Evolutionary conservation across 2,888 invertebrate genomes (phyloP).

Genomic region (Cordilura impudica): DNA sequence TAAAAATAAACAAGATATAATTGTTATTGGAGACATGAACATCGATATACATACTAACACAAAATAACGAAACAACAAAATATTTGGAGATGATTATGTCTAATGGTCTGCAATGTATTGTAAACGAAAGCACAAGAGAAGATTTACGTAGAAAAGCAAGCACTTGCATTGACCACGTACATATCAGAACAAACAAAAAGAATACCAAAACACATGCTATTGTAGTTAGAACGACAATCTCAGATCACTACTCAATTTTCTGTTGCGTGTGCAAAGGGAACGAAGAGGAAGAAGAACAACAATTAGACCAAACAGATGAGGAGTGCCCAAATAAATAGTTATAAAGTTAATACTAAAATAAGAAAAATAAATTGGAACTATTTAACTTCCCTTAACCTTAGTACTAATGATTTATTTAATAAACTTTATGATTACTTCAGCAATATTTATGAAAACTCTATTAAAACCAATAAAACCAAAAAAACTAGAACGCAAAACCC

Average conservation of each 20-base stretch:
- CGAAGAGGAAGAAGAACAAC: background rate
- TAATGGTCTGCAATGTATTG: background rate
- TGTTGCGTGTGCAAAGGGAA: background rate
- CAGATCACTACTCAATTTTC: constrained; percentile 3
- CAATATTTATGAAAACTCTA: background rate
- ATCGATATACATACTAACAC: too few relatives aligned
- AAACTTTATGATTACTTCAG: constrained; percentile 6
- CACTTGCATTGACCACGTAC: background rate
- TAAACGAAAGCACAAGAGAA: background rate
- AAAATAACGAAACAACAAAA: background rate
- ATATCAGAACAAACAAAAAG: background rate
- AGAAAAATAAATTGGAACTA: background rate
- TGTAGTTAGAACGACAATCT: background rate
- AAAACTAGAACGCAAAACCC: background rate
- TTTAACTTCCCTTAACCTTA: background rate
- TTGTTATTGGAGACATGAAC: background rate
- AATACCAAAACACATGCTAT: background rate
- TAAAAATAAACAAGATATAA: background rate
- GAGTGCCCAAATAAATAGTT: background rate
- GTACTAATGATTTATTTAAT: background rate
- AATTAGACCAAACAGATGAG: background rate
- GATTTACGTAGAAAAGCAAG: background rate
- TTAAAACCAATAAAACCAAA: background rate
- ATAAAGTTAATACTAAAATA: background rate
- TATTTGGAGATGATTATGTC: constrained; percentile 1